These are phyloP conservation scores for Lepas anatifera DNA, from an alignment of 2,888 invertebrate species.

Conservation along the genomic window DNA sequence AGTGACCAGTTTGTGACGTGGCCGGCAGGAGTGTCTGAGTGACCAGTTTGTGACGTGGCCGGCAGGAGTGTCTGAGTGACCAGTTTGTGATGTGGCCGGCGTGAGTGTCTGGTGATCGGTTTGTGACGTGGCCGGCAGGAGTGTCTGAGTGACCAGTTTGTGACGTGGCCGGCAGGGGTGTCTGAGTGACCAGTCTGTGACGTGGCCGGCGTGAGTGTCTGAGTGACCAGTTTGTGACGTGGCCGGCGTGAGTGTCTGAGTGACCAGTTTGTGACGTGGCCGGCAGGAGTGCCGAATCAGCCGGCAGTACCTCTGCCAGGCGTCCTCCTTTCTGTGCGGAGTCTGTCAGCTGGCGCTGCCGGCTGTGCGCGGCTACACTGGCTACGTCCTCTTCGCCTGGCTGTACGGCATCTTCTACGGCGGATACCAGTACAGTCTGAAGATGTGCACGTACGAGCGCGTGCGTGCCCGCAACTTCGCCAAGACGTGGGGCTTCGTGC, in stretches of 20 bases:
- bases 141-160: conserved; percentile 62
- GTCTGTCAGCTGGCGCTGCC: conserved; percentile 63
- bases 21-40: too few species aligned
- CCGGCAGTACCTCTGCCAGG: conserved; percentile 66
- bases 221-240: conserved; percentile 32
- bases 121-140: conserved; percentile 59
- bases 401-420: conserved; percentile 68
- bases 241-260: conserved; percentile 68
- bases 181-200: conserved; percentile 26
- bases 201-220: too few species aligned
- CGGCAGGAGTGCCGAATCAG: conserved; percentile 74
- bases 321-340: conserved; percentile 64
- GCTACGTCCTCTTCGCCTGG: conserved; percentile 57
- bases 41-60: too few species aligned
- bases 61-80: too few species aligned
- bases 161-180: conserved; percentile 59
- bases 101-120: too few species aligned
- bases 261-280: conserved; percentile 55
- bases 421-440: conserved; percentile 74
- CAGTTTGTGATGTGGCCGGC: too few species aligned
- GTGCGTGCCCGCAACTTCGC: conserved; percentile 75
- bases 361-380: conserved; percentile 58
- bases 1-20: too few species aligned
- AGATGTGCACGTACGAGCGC: conserved; percentile 79
- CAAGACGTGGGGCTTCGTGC: conserved; percentile 77